phyloP scores from a whole-genome alignment of 2,888 invertebrate species.

The Periphyllus acericola region DNA sequence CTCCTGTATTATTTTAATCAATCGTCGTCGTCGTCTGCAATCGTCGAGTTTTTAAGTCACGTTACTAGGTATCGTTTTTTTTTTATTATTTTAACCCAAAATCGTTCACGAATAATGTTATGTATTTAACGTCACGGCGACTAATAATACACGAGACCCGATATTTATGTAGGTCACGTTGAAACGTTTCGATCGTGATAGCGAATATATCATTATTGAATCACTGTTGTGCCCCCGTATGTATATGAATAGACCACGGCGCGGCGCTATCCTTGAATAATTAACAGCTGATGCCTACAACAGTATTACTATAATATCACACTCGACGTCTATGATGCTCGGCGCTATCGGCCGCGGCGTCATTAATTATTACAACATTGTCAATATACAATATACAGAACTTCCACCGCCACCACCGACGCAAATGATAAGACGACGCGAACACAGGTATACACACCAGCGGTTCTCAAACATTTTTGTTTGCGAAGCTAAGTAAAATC shows the following conservation, averaged over 20 bases:
- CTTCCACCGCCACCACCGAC: background rate
- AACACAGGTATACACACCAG: too few species aligned
- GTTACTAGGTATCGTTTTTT: background rate
- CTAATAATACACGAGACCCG: background rate
- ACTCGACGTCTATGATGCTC: background rate
- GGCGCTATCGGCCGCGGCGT: background rate
- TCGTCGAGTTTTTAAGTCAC: background rate
- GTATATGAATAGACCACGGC: background rate
- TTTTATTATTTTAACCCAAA: background rate
- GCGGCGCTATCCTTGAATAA: constrained; percentile 7
- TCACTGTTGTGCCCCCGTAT: background rate
- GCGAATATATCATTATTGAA: constrained; percentile 12
- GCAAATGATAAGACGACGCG: too few species aligned
- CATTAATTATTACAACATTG: constrained; percentile 34
- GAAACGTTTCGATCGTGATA: background rate
- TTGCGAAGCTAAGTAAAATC: too few species aligned
- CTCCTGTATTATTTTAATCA: background rate
- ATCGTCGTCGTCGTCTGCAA: background rate
- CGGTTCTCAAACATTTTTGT: too few species aligned
- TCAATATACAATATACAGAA: constrained; percentile 3
- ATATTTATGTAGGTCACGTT: background rate
- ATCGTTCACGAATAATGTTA: background rate
- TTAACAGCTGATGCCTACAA: constrained; percentile 9
- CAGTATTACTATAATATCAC: constrained; percentile 1
- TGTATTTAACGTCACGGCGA: background rate